Percentiles rank a stretch among this genome's conserved stretches.
Conservation (phyloP, 2,797 vertebrate genomes). For the Parotocinclus haroldoi region DNA sequence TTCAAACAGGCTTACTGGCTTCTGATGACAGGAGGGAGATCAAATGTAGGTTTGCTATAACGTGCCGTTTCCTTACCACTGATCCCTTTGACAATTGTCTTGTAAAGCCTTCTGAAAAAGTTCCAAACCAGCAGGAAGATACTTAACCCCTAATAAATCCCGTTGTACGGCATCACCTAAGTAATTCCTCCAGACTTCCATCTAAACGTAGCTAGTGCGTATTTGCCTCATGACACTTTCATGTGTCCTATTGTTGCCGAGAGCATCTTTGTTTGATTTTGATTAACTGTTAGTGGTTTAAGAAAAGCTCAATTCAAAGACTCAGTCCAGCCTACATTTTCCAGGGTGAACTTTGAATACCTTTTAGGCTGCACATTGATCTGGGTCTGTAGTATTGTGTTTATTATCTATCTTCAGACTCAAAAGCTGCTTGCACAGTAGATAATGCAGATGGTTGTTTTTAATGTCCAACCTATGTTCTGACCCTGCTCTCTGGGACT, state of each 20-base stretch:
- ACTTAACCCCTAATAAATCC: constrained; percentile 55
- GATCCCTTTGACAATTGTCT: constrained; percentile 50
- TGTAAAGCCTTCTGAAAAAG: constrained; percentile 28
- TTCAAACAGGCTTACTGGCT: constrained; percentile 34
- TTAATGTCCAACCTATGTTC: too few species aligned
- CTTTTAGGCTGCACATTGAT: too few species aligned
- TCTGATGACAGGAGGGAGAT: constrained; percentile 49
- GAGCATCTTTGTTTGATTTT: too few species aligned
- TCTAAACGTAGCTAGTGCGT: constrained; percentile 30
- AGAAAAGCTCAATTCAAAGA: too few species aligned
- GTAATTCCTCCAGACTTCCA: constrained; percentile 30
- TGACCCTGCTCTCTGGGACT: not conserved
- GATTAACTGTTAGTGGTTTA: too few species aligned
- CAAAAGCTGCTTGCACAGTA: too few species aligned
- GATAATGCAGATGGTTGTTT: too few species aligned
- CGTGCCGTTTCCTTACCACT: not conserved
- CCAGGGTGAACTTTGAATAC: too few species aligned
- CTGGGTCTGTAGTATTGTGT: too few species aligned
- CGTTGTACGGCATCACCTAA: constrained; percentile 35
- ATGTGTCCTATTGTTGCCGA: too few species aligned
- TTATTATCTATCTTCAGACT: too few species aligned
- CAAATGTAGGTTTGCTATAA: constrained; percentile 42
- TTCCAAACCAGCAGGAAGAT: constrained; percentile 44
- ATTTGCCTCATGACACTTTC: constrained; percentile 31
- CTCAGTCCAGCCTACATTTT: too few species aligned